Evolutionary conservation across 2,113 vertebrate genomes (phyloP), one percentile per base, ranked within the genome.

Genomic region (Vulpes ferrilata): DNA sequence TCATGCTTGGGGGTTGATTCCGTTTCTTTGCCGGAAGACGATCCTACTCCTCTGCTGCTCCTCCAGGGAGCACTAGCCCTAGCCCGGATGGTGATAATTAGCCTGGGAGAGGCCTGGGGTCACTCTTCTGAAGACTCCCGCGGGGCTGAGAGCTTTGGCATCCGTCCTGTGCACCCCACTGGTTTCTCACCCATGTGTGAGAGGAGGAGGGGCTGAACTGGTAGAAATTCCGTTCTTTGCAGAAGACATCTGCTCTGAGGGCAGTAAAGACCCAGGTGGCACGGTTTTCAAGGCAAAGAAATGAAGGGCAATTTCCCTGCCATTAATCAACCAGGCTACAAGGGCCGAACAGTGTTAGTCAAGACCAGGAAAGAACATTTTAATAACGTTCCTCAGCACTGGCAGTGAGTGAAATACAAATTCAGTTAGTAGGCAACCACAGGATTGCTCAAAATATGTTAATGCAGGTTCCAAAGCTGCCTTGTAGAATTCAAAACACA

Each of bases 261-360:
- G 0, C 73, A 95, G 82, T 94, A 57, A 98, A 97, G 64, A 95
- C 86, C 96, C 97, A 97, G 38, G 97, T 81, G 91, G 81, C 80
- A 67, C 38, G 89, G 96, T 92, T 95, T 96, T 95, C 95, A 92
- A 96, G 97, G 78, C 95, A 80, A 95, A 62, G 85, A 76, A 95
- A 83, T 43, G 17, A 55, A 43, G 2, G 32, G 96, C 94, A 96
- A 97, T 98, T 97, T 81, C 93, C 69, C 65, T 13, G 43, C 82
- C 76, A 85, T 97, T 95, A 82, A 97, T 96, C 95, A 96, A 35
- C 57, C 11, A 25, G 74, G 23, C 85, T 80, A 19, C 78, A 55
- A 87, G 94, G 81, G 79, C 90, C 3, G 38, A 84, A 80, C 51
- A 12, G 60, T 19, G 25, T 90, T 35, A 35, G 88, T 74, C 57